Base-by-base conservation (phyloP, 2,797 vertebrate genomes). In the Hydrophis major region DNA sequence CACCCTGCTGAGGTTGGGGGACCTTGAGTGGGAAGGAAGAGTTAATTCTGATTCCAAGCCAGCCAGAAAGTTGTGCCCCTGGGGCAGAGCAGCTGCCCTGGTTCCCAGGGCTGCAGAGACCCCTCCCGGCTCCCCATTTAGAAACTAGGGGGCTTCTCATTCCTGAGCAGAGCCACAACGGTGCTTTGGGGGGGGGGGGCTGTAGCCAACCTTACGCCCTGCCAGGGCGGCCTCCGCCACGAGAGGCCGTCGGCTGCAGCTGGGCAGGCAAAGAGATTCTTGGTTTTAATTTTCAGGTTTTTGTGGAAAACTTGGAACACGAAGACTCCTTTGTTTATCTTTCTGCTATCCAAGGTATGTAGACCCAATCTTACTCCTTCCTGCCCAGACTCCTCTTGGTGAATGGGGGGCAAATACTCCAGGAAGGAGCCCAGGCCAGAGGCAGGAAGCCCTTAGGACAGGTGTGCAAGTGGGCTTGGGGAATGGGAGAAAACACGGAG, bases 261-360 rank as follows among this genome's bases (percentile, higher is more conserved):
- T 50, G 25, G 28, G 5, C 20, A 22, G 0, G n/a, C 20, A 4
- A 16, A 25, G 83, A 92, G 37, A 47, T 20, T 3, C 37, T 2
- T 27, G 37, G 27, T 28, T 74, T 97, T 92, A 94, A 22, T 95
- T 95, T 95, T 12, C 96, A 99, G 99, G 97, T 99, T 92, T 99
- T 99, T 96, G 96, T 99, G 94, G 99, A 99, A 96, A 99, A 99
- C 59, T 6, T 99, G 97, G 98, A 99, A 90, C 98, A 99, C 0
- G 98, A 98, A 78, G 99, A 99, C 3, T 96, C 99, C 4, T 99
- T 99, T 78, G 96, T 99, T 87, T 99, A 99, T 97, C 98, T 99
- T 92, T 99, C 99, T 12, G 99, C 99, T 42, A 99, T 99, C 97
- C 99, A 99, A 98, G 99, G 99, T 99, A 97, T 97, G 97, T 0